Evolutionary conservation across 2,113 vertebrate genomes (phyloP).

Genomic region (Penelope pileata): DNA sequence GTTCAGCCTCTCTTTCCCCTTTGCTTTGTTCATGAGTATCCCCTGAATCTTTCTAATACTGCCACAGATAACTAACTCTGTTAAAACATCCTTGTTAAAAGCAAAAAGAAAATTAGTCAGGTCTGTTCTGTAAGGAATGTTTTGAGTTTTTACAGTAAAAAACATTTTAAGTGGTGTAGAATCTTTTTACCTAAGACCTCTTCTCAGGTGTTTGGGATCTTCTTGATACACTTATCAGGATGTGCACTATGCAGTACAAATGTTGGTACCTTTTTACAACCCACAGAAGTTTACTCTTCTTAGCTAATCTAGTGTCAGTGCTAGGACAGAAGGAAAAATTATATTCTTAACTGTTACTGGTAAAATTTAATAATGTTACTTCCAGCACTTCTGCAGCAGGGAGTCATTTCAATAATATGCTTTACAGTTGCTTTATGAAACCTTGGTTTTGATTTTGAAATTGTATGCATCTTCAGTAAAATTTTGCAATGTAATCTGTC

Average conservation of each 20-base stretch:
- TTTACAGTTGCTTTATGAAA: neutral
- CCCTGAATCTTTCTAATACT: neutral
- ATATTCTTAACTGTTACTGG: neutral
- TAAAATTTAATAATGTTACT: neutral
- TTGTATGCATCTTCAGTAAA: neutral
- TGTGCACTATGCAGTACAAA: neutral
- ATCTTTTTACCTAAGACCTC: neutral
- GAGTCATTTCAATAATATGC: accelerated
- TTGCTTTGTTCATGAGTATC: neutral
- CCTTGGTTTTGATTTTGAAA: neutral
- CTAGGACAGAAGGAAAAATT: neutral
- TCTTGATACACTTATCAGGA: neutral
- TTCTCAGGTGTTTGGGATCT: neutral
- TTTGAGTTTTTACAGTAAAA: neutral
- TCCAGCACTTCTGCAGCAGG: neutral
- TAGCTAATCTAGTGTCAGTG: neutral
- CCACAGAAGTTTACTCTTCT: neutral
- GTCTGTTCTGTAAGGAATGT: neutral
- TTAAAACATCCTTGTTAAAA: neutral
- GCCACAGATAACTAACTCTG: neutral
- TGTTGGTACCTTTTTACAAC: neutral
- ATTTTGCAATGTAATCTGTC: neutral
- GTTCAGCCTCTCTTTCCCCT: neutral
- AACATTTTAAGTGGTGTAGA: neutral
- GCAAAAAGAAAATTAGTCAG: neutral